Base-by-base conservation (phyloP, 2,888 invertebrate genomes). In the Drosophila pseudotakahashii region DNA sequence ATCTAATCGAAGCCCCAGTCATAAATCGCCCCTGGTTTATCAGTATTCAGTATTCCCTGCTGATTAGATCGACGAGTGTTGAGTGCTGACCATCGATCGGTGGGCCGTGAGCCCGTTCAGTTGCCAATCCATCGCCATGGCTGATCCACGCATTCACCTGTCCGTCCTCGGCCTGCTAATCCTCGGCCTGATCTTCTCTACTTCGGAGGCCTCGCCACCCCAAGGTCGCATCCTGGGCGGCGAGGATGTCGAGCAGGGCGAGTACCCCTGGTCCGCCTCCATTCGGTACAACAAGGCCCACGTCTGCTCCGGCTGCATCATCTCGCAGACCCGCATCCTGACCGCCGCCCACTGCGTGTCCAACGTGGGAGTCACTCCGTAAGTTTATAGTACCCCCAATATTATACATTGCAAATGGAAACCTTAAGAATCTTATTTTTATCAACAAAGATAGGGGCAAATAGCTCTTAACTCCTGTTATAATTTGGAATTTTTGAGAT, bases 221-320 rank as follows among this genome's bases (percentile, higher is more conserved):
- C 76, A 79, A 45, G 66, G 75, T 2, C 83, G 90, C 23, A 73
- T 91, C 11, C 62, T 88, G 44, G 91, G 90, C 36, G 92, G 92
- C 4, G 76, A 82, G 26, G 86, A 91, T 70, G 92, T 90, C 16
- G 39, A 54, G 0, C 39, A 75, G 10, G 89, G 81, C 2, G 87
- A 91, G 67, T 90, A 89, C 67, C 92, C 93, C 7, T 90, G 90
- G 78, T 89, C 91, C 66, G 89, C 83, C 2, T 92, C 92, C 6
- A 59, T 92, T 34, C 89, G 89, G 23, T 66, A 83, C 7, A 71
- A 88, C 52, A 81, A 78, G n/a, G 66, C 67, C 0, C 90, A 90
- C 37, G 60, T 47, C 9, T 90, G 92, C 54, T 79, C 77, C 0
- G 88, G 87, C 6, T 72, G 26, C n/a, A 83, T 91, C 13, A 61